phyloP scores from a whole-genome alignment of 2,888 invertebrate species.

The Amphiduros pacificus region DNA sequence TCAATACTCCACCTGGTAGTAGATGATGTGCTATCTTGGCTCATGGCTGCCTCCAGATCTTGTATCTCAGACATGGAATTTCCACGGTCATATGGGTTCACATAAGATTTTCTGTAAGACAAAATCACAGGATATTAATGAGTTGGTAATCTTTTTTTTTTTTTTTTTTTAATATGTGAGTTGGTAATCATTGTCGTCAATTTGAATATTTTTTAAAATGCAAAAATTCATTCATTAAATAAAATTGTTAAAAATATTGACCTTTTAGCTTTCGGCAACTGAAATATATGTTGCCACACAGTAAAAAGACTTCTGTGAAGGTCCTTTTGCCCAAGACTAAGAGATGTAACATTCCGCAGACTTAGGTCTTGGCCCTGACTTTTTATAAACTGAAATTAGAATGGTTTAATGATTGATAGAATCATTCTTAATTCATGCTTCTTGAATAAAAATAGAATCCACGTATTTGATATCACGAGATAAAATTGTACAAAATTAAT shows the following conservation, averaged over 20 bases:
- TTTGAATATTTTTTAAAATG: neutral
- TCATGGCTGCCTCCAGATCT: conserved; percentile 21
- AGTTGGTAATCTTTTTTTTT: too few species aligned
- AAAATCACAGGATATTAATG: neutral
- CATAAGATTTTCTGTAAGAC: conserved; percentile 21
- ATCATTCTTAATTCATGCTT: neutral
- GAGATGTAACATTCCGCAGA: conserved; percentile 64
- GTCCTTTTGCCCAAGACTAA: conserved; percentile 84
- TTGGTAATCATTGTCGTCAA: too few species aligned
- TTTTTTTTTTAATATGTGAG: too few species aligned
- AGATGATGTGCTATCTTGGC: conserved; percentile 35
- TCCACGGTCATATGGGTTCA: conserved; percentile 41
- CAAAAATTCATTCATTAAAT: neutral
- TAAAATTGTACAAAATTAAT: too few species aligned
- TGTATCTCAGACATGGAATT: conserved; percentile 22
- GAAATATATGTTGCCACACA: conserved; percentile 82
- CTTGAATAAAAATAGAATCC: too few species aligned
- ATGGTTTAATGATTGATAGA: too few species aligned
- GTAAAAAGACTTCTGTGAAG: conserved; percentile 80
- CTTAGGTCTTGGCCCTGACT: conserved; percentile 49
- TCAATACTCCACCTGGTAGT: conserved; percentile 39
- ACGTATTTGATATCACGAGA: too few species aligned
- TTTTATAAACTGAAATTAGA: conserved; percentile 50
- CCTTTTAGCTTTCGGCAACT: conserved; percentile 60
- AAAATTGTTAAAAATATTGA: conserved; percentile 20